Base-by-base conservation (phyloP, 2,797 vertebrate species). In the Platalea minor region DNA sequence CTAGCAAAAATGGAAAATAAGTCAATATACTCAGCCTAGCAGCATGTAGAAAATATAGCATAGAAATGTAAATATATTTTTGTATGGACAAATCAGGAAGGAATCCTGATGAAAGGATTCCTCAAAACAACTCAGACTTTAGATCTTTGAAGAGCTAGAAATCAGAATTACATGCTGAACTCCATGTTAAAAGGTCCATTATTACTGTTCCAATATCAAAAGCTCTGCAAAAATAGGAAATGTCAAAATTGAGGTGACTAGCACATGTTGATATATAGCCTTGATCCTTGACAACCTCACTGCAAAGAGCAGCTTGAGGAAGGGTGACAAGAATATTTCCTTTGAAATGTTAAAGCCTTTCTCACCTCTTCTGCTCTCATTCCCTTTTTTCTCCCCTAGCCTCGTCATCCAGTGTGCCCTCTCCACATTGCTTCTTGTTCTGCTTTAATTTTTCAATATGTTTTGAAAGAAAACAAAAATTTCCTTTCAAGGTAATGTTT, bases 141-240 rank as follows among this genome's bases (percentile, higher is more conserved):
- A 91, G 60, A 25, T 77, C n/a, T 91, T 85, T 76, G 31, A 83
- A 57, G 53, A 88, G 41, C 50, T 90, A 51, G 70, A 91, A 91
- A 89, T 93, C 41, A 78, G 73, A 91, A 88, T 90, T 90, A 75
- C 50, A 33, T 67, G 45, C 77, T 88, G 68, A 95, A 74, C 24
- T 91, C 48, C 13, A 5, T 72, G 28, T 87, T 90, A n/a, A 89
- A 95, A 91, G 15, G 11, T 88, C 57, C 54, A 6, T 87, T 93
- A 64, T 80, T 88, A 78, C 10, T 85, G 48, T 83, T 94, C 29
- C 43, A 46, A 31, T 86, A 89, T 89, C 74, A 87, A 94, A 93
- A 94, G 45, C 70, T 81, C 41, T 61, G 37, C 18, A 89, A 83
- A 90, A 87, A 64, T 48, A 85, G 11, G 53, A 95, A 79, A 45